Evolutionary conservation across 1,140 invertebrate genomes (phyloP).

Genomic region (Neodiprion virginianus): DNA sequence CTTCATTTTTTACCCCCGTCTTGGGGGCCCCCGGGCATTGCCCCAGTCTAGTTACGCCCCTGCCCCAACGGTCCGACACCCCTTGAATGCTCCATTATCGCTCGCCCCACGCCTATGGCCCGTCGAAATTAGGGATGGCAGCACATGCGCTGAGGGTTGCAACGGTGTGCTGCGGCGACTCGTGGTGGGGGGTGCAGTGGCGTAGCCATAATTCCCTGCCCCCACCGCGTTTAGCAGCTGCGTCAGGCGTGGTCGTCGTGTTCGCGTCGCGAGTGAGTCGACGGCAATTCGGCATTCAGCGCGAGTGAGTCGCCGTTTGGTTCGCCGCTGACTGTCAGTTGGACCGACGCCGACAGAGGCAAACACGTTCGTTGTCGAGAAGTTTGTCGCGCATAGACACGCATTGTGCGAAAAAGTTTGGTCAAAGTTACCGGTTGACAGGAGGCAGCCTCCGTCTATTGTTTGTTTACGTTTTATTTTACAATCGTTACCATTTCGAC

Average conservation of each 20-base stretch:
- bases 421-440: background rate
- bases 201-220: background rate
- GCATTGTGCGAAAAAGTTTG: background rate
- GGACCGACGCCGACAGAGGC: background rate
- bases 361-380: background rate
- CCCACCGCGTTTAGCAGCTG: slow-evolving; percentile 39
- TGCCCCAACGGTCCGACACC: too few species aligned
- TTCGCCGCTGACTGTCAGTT: slow-evolving; percentile 13
- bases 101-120: background rate
- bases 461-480: background rate
- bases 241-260: slow-evolving; percentile 52
- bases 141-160: background rate
- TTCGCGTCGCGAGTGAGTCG: slow-evolving; percentile 11
- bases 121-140: background rate
- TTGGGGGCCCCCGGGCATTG: too few species aligned
- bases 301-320: slow-evolving; percentile 25
- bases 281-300: background rate
- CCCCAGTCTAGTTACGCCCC: too few species aligned
- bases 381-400: background rate
- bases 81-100: background rate
- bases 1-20: too few species aligned
- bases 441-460: background rate
- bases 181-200: background rate
- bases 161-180: background rate
- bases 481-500: background rate